Evolutionary conservation across 2,113 vertebrate species (phyloP).

Genomic region (Todiramphus saurophagus): DNA sequence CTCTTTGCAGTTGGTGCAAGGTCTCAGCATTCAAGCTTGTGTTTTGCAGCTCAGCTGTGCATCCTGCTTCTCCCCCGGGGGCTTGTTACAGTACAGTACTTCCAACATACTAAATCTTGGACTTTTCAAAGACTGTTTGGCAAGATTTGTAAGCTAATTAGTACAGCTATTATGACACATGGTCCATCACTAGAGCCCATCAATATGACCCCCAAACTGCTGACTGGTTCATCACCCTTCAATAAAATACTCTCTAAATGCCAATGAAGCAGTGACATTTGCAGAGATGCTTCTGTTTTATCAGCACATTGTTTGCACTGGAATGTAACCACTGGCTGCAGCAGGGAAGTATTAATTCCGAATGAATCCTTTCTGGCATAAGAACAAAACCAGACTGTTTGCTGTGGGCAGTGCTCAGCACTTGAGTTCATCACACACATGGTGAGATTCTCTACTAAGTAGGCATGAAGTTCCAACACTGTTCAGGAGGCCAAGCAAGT

Average conservation of each 20-base stretch:
- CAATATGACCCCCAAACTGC: not conserved
- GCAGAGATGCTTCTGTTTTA: constrained; percentile 5
- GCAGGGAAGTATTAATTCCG: not conserved
- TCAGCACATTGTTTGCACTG: not conserved
- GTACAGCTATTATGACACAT: not conserved
- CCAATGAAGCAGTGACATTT: not conserved
- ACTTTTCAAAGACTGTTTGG: not conserved
- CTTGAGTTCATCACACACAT: not conserved
- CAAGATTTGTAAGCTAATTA: not conserved
- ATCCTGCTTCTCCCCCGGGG: not conserved
- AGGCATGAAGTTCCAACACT: not conserved
- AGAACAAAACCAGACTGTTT: not conserved
- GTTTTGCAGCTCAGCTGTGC: not conserved
- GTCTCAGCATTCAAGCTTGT: not conserved
- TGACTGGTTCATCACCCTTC: not conserved
- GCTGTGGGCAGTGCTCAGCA: not conserved
- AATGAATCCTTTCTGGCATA: not conserved
- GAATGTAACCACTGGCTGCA: not conserved
- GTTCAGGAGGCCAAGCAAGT: not conserved
- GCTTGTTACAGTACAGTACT: not conserved
- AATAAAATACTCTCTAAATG: not conserved
- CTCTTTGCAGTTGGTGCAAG: not conserved
- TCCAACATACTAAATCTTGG: not conserved
- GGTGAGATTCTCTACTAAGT: not conserved
- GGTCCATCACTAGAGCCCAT: not conserved